phyloP scores from a whole-genome alignment of 1,140 invertebrate species.

The Eriocheir sinensis region DNA sequence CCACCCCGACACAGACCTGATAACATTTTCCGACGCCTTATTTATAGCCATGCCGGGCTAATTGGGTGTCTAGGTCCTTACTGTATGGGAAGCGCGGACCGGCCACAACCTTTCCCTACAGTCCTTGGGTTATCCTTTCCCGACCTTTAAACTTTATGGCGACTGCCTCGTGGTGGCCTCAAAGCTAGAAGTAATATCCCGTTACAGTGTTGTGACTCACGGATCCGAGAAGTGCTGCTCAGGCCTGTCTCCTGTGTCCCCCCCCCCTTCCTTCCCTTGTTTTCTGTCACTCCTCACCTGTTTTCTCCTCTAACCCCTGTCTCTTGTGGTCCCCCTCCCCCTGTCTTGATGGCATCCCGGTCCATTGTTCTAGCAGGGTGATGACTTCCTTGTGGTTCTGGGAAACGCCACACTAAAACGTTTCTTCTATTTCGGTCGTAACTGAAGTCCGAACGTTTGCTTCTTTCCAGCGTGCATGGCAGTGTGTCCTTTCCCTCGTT shows the following conservation, averaged over 20 bases:
- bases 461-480: too few relatives aligned
- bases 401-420: too few relatives aligned
- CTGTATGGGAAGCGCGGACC: background rate
- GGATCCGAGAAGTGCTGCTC: background rate
- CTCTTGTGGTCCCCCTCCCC: background rate
- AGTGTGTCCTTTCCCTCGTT: background rate
- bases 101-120: background rate
- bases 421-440: too few relatives aligned
- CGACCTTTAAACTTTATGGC: background rate
- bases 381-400: too few relatives aligned
- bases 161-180: background rate
- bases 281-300: too few relatives aligned
- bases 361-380: background rate
- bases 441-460: too few relatives aligned
- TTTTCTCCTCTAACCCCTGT: too few relatives aligned
- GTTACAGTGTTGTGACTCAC: background rate
- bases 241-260: background rate
- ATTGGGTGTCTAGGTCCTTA: background rate
- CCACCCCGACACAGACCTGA: background rate
- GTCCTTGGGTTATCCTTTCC: background rate
- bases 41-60: background rate
- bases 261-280: too few relatives aligned
- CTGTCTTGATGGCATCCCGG: background rate
- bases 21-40: background rate
- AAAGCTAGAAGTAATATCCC: background rate